Percentiles rank a stretch among this genome's conserved stretches.
Conservation (phyloP, 2,888 invertebrate species). For the Mesoligia furuncula region DNA sequence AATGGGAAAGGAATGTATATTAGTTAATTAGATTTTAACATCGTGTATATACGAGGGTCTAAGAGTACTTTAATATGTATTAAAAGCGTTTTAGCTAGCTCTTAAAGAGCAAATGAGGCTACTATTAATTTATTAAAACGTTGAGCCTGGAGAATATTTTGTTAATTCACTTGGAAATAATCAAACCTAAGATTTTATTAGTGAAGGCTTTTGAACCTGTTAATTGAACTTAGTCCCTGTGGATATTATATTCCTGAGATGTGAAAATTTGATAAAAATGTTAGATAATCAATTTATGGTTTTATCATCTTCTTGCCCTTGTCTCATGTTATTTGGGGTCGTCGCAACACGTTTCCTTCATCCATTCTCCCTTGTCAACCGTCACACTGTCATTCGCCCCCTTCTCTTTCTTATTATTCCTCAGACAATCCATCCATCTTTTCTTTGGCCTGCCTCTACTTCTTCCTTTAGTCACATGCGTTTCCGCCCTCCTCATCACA, state of each 20-base stretch:
- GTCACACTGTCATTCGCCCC: not conserved
- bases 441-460: not conserved
- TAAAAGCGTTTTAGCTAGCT: constrained; percentile 31
- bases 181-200: constrained; percentile 3
- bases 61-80: constrained; percentile 27
- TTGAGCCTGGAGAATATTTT: constrained; percentile 2
- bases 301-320: not conserved
- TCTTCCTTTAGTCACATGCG: not conserved
- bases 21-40: constrained; percentile 25
- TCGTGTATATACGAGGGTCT: constrained; percentile 11
- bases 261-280: not conserved
- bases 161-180: constrained; percentile 1
- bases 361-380: not conserved
- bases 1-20: constrained; percentile 9
- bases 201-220: not conserved
- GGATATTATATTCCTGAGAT: too few relatives aligned
- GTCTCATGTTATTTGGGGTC: not conserved
- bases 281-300: not conserved
- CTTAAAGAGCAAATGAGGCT: constrained; percentile 13
- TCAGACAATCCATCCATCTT: not conserved
- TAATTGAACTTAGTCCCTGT: not conserved
- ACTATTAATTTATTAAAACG: constrained; percentile 21
- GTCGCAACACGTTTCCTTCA: too few relatives aligned
- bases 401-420: not conserved
- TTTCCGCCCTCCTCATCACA: not conserved